Percentiles rank a stretch among this genome's conserved stretches.
Conservation (phyloP, 2,888 invertebrate species). For the Cheilosia scutellata region DNA sequence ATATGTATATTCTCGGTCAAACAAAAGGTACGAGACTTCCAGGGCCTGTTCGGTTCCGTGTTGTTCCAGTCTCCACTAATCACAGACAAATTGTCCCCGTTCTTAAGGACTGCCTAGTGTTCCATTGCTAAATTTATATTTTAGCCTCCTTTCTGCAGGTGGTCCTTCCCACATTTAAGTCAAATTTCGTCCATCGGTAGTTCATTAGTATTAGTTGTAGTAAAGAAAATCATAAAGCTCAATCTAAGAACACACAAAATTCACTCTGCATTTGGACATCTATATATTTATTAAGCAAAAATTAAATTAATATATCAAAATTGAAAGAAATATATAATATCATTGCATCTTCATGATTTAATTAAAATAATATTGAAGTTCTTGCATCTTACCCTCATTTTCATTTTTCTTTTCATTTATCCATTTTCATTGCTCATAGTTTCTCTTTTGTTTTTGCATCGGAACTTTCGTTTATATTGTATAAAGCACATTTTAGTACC, state of each 20-base stretch:
- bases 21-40: too few species aligned
- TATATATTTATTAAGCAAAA: conserved; percentile 2
- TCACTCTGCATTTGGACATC: conserved; percentile 52
- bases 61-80: too few species aligned
- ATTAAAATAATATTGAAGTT: conserved; percentile 23
- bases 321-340: conserved; percentile 21
- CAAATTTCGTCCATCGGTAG: too few species aligned
- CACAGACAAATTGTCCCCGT: too few species aligned
- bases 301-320: conserved; percentile 40
- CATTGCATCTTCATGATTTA: conserved; percentile 48
- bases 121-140: too few species aligned
- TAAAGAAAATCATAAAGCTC: not conserved
- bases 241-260: too few species aligned
- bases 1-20: too few species aligned
- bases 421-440: conserved; percentile 25
- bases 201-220: too few species aligned
- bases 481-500: conserved; percentile 61
- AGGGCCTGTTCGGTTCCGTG: too few species aligned
- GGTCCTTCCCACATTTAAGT: too few species aligned
- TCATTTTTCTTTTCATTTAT: conserved; percentile 6
- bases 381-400: conserved; percentile 56
- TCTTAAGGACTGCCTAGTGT: too few species aligned
- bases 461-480: not conserved
- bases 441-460: conserved; percentile 52
- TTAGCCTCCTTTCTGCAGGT: too few species aligned